Evolutionary conservation across 2,888 invertebrate genomes (phyloP).

Genomic region (Mythimna impura): DNA sequence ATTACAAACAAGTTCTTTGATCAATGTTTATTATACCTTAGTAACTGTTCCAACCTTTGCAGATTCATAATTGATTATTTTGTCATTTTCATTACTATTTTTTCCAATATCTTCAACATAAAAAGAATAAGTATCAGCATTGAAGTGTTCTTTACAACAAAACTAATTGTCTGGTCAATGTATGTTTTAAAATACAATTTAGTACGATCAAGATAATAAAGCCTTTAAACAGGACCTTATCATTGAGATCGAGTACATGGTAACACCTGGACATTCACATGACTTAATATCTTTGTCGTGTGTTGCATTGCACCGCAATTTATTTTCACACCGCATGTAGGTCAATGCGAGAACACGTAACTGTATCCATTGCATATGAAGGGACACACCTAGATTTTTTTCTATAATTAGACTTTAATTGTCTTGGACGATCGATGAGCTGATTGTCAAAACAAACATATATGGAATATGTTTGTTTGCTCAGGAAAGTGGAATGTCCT

Average conservation of each 20-base stretch:
- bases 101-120: conserved; percentile 6
- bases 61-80: background rate
- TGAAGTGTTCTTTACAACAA: background rate
- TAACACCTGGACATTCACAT: conserved; percentile 73
- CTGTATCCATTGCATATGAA: conserved; percentile 74
- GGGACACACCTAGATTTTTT: conserved; percentile 77
- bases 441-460: conserved; percentile 18
- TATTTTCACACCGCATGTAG: conserved; percentile 86
- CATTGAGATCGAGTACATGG: conserved; percentile 56
- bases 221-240: conserved; percentile 52
- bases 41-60: conserved; percentile 3
- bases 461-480: background rate
- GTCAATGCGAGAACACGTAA: conserved; percentile 84
- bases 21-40: background rate
- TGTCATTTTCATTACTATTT: background rate
- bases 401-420: conserved; percentile 79
- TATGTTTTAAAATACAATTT: conserved; percentile 37
- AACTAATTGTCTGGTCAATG: conserved; percentile 19
- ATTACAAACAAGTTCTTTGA: conserved; percentile 15
- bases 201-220: conserved; percentile 46
- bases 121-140: conserved; percentile 1
- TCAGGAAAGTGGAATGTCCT: too few species aligned
- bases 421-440: conserved; percentile 68
- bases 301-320: conserved; percentile 73
- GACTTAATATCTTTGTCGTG: conserved; percentile 70